Conservation (phyloP, 2,113 vertebrate species). For the Rhipidura dahli region DNA sequence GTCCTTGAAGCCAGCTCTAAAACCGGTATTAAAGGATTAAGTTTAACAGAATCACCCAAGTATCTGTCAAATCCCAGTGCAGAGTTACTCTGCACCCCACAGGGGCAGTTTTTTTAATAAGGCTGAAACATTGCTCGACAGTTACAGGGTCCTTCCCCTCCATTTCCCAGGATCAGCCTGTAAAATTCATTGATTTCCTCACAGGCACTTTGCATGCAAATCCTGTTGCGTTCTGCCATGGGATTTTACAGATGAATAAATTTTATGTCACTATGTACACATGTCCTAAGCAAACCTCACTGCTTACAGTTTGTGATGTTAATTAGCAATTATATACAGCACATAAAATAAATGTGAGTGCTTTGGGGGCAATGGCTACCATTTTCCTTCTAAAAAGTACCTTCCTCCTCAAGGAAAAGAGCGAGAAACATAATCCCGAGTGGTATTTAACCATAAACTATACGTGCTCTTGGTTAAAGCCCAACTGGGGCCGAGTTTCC, state of each 20-base stretch:
- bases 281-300: neutral
- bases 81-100: accelerated
- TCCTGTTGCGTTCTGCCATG: neutral
- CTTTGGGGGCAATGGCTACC: neutral
- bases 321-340: neutral
- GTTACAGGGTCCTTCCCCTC: neutral
- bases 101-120: neutral
- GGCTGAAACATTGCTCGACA: neutral
- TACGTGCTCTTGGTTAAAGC: neutral
- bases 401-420: neutral
- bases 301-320: neutral
- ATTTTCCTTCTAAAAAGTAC: neutral
- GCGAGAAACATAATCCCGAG: neutral
- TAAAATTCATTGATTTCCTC: neutral
- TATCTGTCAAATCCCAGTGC: neutral
- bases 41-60: neutral
- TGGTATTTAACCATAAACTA: neutral
- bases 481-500: neutral
- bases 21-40: neutral
- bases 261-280: neutral
- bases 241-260: neutral
- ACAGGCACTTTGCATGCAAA: neutral
- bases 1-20: neutral
- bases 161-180: neutral
- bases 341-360: neutral